These are phyloP conservation scores for Listronotus bonariensis DNA, from an alignment of 1,140 invertebrate genomes.

Conservation along the genomic window DNA sequence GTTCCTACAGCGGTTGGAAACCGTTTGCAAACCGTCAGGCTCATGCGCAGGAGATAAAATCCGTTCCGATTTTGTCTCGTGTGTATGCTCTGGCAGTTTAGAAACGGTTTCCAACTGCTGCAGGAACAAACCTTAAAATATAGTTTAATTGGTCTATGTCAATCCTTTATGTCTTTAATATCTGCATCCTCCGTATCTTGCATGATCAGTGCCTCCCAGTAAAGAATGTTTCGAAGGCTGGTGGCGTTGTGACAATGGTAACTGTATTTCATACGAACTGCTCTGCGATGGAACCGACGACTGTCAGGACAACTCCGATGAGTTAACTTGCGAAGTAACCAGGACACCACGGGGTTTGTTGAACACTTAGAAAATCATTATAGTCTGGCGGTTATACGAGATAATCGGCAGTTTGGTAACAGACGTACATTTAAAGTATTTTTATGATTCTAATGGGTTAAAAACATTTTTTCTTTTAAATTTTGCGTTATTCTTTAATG, in stretches of 20 bases:
- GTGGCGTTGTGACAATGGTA: slow-evolving; percentile 65
- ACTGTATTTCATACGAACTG: slow-evolving; percentile 65
- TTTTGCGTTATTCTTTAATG: no score
- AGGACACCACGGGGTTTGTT: slow-evolving; percentile 53
- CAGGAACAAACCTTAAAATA: no score
- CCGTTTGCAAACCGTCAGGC: no score
- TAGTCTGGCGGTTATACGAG: not conserved
- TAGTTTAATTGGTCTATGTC: not conserved
- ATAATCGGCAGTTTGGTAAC: no score
- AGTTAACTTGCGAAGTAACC: slow-evolving; percentile 64
- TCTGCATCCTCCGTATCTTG: slow-evolving; percentile 32
- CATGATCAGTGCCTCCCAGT: slow-evolving; percentile 42
- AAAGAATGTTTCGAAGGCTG: slow-evolving; percentile 56
- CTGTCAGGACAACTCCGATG: slow-evolving; percentile 74
- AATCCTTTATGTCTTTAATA: slow-evolving; percentile 12
- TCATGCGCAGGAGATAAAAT: no score
- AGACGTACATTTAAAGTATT: no score
- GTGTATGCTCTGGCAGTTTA: no score
- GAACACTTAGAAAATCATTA: slow-evolving; percentile 24
- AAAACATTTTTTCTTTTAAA: no score
- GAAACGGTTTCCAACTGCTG: no score
- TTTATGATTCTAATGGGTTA: no score
- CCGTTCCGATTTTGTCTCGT: no score
- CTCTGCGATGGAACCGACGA: slow-evolving; percentile 72
- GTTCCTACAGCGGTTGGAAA: no score